Conservation (phyloP, 2,797 vertebrate species). For the Phoeniculus purpureus region DNA sequence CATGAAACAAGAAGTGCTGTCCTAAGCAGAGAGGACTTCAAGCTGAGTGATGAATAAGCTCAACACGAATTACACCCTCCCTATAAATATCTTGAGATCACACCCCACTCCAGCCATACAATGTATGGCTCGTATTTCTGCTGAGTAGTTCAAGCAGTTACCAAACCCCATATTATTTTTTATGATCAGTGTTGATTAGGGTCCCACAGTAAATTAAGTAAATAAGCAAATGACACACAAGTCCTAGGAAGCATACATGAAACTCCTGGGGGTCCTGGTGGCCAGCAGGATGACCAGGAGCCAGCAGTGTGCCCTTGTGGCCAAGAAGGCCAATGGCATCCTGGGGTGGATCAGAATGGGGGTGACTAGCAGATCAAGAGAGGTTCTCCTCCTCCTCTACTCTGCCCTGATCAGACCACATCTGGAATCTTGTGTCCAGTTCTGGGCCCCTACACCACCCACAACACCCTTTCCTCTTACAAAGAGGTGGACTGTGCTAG, state of each 20-base stretch:
- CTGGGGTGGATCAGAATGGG: no score
- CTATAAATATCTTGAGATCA: neutral
- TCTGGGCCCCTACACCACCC: neutral
- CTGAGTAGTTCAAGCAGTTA: neutral
- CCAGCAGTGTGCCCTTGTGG: no score
- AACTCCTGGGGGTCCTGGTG: no score
- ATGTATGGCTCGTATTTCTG: neutral
- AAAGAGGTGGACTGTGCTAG: neutral
- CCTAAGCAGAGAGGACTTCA: neutral
- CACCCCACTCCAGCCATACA: neutral
- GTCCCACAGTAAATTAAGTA: neutral
- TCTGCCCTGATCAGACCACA: no score
- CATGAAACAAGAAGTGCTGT: fast-evolving
- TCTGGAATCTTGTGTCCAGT: no score
- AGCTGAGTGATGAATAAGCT: neutral
- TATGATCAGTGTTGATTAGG: neutral
- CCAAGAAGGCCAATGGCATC: no score
- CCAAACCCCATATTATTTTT: neutral
- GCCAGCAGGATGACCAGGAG: no score
- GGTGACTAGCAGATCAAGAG: no score
- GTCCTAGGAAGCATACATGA: no score
- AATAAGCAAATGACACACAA: neutral
- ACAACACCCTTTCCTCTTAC: neutral
- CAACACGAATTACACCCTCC: neutral
- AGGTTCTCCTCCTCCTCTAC: no score